These are phyloP conservation scores for Drosophila melanosoma DNA, from an alignment of 2,888 invertebrate genomes.

Conservation along the genomic window DNA sequence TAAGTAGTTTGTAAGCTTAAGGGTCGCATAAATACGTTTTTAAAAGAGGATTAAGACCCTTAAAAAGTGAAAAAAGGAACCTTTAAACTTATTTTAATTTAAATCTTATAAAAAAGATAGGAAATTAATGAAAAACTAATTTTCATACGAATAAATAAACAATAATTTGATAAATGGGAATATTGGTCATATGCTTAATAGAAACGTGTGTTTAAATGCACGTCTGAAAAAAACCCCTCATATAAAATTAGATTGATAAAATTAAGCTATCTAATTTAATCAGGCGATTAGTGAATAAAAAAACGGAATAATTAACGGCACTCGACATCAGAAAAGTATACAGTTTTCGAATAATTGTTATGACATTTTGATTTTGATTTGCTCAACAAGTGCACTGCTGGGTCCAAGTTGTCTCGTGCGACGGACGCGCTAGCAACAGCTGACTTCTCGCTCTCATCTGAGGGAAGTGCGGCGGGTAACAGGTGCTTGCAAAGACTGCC, in stretches of 20 bases:
- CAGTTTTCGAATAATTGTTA: conserved; percentile 22
- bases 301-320: conserved; percentile 1
- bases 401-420: conserved; percentile 1
- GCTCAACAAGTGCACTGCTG: conserved; percentile 45
- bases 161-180: background rate
- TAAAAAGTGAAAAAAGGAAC: background rate
- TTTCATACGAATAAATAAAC: too few relatives aligned
- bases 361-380: background rate
- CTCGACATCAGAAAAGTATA: background rate
- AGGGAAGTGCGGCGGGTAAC: background rate
- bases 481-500: conserved; percentile 19
- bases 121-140: too few relatives aligned
- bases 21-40: background rate
- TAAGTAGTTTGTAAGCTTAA: background rate
- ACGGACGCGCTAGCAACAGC: conserved; percentile 37
- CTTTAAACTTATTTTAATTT: background rate
- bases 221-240: background rate
- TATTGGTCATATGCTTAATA: background rate
- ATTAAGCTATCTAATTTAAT: background rate
- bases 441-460: conserved; percentile 20
- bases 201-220: background rate
- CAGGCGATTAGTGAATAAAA: background rate
- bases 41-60: background rate
- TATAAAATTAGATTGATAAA: background rate
- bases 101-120: background rate